These are phyloP conservation scores for Sycophila texana DNA, from an alignment of 2,888 invertebrate species.

Conservation along the genomic window DNA sequence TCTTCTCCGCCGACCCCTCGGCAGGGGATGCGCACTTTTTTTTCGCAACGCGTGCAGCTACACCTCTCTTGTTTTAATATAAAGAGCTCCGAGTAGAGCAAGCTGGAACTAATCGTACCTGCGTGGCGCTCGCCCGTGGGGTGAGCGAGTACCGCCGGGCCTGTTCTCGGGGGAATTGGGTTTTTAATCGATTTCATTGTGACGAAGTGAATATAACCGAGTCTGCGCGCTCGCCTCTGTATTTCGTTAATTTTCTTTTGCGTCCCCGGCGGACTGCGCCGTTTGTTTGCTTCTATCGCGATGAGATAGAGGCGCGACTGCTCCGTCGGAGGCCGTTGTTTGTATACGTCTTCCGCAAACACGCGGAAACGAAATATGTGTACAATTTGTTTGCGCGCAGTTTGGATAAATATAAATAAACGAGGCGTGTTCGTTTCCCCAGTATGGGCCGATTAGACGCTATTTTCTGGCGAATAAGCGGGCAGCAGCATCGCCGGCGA, in stretches of 20 bases:
- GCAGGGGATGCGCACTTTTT: constrained; percentile 7
- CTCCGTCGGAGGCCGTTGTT: not conserved
- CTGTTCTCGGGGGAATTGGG: constrained; percentile 24
- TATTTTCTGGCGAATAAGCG: too few species aligned
- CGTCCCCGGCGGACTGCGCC: not conserved
- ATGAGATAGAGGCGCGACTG: not conserved
- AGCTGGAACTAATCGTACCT: constrained; percentile 50
- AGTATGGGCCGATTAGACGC: too few species aligned
- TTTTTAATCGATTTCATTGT: constrained; percentile 47
- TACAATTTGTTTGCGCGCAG: too few species aligned
- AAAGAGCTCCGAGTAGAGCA: constrained; percentile 13
- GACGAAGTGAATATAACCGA: not conserved
- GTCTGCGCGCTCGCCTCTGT: not conserved
- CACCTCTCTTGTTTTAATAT: constrained; percentile 31
- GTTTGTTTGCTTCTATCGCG: constrained; percentile 13
- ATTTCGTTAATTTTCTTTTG: constrained; percentile 31
- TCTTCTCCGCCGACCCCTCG: not conserved
- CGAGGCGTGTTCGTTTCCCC: too few species aligned
- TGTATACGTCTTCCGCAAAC: not conserved
- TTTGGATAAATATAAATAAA: too few species aligned
- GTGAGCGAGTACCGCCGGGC: not conserved
- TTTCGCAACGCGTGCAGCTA: not conserved
- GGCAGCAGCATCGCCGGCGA: too few species aligned
- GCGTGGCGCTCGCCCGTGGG: not conserved
- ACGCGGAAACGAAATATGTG: too few species aligned